A percentile compares a stretch with the other conserved stretches of the same genome.
These are phyloP conservation scores for Rhinogobio ventralis DNA, from an alignment of 2,797 vertebrate genomes.

Conservation along the genomic window DNA sequence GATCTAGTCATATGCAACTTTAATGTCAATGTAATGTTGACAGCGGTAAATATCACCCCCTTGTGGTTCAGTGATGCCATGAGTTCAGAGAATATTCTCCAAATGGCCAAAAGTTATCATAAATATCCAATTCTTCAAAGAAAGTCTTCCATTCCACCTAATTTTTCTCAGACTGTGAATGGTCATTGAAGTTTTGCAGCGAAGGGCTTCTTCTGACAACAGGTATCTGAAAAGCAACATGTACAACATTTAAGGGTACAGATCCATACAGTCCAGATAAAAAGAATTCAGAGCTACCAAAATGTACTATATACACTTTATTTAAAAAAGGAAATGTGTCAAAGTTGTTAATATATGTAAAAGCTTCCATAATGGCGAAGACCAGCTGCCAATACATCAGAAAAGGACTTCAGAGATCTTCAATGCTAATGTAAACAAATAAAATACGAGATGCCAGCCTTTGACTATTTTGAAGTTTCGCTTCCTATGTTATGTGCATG, in stretches of 20 bases:
- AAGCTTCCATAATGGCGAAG: constrained; percentile 6
- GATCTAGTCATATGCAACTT: neutral
- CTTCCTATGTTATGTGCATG: neutral
- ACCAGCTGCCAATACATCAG: constrained; percentile 52
- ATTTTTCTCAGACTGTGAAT: constrained; percentile 49
- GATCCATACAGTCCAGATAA: neutral
- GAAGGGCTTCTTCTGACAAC: constrained; percentile 55
- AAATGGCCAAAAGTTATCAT: neutral
- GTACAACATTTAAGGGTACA: constrained; percentile 38
- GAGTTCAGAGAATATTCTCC: constrained; percentile 9
- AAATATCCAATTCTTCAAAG: constrained; percentile 15
- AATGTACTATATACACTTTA: constrained; percentile 33
- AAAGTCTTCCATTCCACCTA: constrained; percentile 35
- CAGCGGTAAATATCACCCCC: constrained; percentile 40
- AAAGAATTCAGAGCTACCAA: constrained; percentile 28
- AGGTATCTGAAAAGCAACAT: constrained; percentile 58
- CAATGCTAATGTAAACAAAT: constrained; percentile 17
- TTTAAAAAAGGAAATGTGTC: constrained; percentile 12
- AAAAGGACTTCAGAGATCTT: constrained; percentile 3
- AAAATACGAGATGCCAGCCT: constrained; percentile 6
- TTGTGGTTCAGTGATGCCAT: constrained; percentile 47
- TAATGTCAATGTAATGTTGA: constrained; percentile 3
- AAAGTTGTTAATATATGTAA: constrained; percentile 27
- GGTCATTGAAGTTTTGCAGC: constrained; percentile 56
- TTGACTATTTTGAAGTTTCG: constrained; percentile 1